A percentile compares a stretch with the other conserved stretches of the same genome.
Evolutionary conservation across 2,888 invertebrate genomes (phyloP).

Genomic region (Drosophila nr. medialis): DNA sequence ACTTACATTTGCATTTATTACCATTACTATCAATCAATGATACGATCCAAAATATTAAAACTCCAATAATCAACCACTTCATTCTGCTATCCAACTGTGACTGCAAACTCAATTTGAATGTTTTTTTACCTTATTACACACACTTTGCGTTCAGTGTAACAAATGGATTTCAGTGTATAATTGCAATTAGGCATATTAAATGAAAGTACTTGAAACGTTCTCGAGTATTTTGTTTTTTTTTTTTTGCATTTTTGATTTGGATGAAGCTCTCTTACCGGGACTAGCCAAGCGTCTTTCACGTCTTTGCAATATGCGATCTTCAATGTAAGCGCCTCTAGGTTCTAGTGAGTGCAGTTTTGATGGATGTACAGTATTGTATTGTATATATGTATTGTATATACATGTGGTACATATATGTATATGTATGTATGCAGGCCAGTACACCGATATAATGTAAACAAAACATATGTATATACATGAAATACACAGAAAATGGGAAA

Average conservation of each 20-base stretch:
- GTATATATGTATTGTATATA: conserved; percentile 42
- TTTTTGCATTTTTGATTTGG: background rate
- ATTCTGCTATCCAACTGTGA: conserved; percentile 10
- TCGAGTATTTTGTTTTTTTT: background rate
- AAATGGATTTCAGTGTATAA: conserved; percentile 29
- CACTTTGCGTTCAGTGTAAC: conserved; percentile 3
- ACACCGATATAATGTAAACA: conserved; percentile 44
- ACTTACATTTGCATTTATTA: conserved; percentile 23
- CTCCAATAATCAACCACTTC: conserved; percentile 23
- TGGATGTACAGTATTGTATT: conserved; percentile 17
- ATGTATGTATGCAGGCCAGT: conserved; percentile 48
- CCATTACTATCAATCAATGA: background rate
- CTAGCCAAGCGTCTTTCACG: conserved; percentile 83
- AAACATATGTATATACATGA: conserved; percentile 37
- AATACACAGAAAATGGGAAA: conserved; percentile 44
- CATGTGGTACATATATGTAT: conserved; percentile 35
- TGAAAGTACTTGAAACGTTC: conserved; percentile 27
- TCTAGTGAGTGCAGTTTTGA: conserved; percentile 61
- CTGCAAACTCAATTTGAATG: background rate
- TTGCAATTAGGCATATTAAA: conserved; percentile 5
- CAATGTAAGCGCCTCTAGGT: conserved; percentile 82
- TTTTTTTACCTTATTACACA: too few species aligned
- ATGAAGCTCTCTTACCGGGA: conserved; percentile 81
- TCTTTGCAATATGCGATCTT: conserved; percentile 84
- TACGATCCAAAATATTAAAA: conserved; percentile 21